Evolutionary conservation across 2,113 vertebrate genomes (phyloP).

Genomic region (Silurus asotus): DNA sequence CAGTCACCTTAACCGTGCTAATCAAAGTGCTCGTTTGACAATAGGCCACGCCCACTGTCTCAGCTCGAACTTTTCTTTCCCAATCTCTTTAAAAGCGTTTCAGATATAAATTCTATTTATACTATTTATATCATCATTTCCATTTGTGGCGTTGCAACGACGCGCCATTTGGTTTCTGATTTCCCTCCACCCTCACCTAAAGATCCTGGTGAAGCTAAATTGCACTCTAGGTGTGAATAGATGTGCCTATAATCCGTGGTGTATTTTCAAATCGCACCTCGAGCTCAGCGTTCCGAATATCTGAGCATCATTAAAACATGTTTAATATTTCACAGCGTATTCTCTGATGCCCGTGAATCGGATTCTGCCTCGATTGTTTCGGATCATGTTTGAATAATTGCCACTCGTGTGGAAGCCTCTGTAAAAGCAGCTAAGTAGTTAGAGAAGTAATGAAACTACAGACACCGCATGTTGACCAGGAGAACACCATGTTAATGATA

Average conservation of each 20-base stretch:
- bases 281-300: neutral
- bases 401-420: neutral
- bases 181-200: neutral
- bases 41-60: neutral
- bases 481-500: constrained; percentile 1
- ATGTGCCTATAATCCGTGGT: neutral
- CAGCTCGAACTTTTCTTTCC: neutral
- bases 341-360: neutral
- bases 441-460: constrained; percentile 14
- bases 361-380: neutral
- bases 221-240: neutral
- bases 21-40: constrained; percentile 7
- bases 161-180: neutral
- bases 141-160: neutral
- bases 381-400: neutral
- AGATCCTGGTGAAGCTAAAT: neutral
- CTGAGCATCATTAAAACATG: neutral
- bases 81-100: neutral
- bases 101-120: neutral
- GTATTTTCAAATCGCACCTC: neutral
- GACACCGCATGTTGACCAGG: neutral
- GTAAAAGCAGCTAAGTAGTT: neutral
- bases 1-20: neutral
- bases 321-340: neutral
- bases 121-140: neutral